phyloP scores from a whole-genome alignment of 64 coral and sea anemone species.

The Anthopleura sola region DNA sequence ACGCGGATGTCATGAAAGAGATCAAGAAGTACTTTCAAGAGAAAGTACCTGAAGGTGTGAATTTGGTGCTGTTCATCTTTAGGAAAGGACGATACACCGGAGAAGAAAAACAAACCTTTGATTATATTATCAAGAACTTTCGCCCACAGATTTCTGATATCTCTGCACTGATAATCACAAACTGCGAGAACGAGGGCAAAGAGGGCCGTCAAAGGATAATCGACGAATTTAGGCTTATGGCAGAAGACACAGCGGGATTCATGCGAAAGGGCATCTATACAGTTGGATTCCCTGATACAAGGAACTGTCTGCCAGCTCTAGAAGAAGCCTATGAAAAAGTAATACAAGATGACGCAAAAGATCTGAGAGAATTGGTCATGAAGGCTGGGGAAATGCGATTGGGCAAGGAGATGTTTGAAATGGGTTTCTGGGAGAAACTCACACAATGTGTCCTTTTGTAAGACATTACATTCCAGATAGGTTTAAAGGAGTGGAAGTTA shows the following conservation, averaged over 20 bases:
- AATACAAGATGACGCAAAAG: background rate
- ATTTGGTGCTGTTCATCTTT: no score
- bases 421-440: background rate
- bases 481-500: no score
- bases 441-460: no score
- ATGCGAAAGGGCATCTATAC: slow-evolving; percentile 24
- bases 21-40: slow-evolving; percentile 1
- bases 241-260: background rate
- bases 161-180: slow-evolving; percentile 1
- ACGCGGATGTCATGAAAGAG: background rate
- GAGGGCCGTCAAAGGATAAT: background rate
- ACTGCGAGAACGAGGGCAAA: background rate
- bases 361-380: no score
- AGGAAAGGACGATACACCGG: background rate
- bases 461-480: no score
- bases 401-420: no score
- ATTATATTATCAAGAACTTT: background rate
- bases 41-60: background rate
- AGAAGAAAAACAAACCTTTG: slow-evolving; percentile 4
- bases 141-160: background rate
- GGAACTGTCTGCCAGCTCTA: background rate
- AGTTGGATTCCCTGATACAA: slow-evolving; percentile 16
- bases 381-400: no score
- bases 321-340: background rate
- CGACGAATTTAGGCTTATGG: no score